A percentile compares a stretch with the other conserved stretches of the same genome.
Conservation (phyloP, 2,797 vertebrate genomes). For the Mycteria americana region DNA sequence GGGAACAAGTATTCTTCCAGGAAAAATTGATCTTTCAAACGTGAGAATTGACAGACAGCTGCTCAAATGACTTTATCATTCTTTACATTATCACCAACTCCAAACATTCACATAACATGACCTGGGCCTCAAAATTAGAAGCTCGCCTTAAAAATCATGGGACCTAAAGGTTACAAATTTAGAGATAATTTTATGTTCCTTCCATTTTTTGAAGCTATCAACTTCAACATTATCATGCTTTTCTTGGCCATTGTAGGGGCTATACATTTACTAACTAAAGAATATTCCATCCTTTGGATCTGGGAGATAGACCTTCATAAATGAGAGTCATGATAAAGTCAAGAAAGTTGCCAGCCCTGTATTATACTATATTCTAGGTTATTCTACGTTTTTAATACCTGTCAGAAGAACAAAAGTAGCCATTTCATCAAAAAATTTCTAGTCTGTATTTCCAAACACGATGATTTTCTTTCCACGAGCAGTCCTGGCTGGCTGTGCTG, state of each 20-base stretch:
- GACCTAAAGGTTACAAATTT: background rate
- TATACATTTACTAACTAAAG: background rate
- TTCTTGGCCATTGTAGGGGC: background rate
- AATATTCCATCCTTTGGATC: background rate
- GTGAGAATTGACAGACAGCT: background rate
- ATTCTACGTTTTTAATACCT: background rate
- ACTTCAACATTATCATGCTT: background rate
- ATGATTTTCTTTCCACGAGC: background rate
- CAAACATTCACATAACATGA: background rate
- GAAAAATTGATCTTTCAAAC: background rate
- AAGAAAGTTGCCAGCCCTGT: background rate
- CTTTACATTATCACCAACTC: background rate
- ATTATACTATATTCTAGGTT: background rate
- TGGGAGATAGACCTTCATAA: background rate
- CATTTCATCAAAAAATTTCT: background rate
- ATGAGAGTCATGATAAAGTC: background rate
- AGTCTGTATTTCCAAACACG: background rate
- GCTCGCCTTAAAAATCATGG: background rate
- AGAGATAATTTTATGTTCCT: background rate
- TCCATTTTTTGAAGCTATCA: background rate
- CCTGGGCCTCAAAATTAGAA: background rate
- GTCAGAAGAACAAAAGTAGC: background rate
- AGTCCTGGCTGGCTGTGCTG: background rate
- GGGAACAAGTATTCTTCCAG: background rate
- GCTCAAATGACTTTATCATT: background rate